Percentiles rank a stretch among this genome's conserved stretches.
Conservation (phyloP, 2,797 vertebrate species). For the Rhyacichthys aspro region DNA sequence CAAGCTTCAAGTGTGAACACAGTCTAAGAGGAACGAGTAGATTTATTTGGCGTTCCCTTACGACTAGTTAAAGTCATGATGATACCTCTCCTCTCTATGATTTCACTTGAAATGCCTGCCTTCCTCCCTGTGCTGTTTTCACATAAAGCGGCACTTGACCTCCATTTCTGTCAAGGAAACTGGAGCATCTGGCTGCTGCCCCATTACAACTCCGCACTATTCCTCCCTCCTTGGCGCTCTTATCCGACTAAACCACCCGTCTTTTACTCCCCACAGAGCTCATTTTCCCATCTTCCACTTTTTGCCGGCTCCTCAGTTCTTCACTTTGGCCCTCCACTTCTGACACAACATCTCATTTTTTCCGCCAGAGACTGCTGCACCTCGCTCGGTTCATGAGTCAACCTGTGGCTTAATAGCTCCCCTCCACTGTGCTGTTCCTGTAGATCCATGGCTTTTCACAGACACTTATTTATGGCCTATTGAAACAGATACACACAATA, state of each 20-base stretch:
- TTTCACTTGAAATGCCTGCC: slow-evolving; percentile 48
- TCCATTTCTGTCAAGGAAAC: slow-evolving; percentile 84
- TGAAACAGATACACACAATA: slow-evolving; percentile 32
- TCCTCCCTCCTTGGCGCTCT: slow-evolving; percentile 33
- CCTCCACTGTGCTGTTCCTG: slow-evolving; percentile 25
- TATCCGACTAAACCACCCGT: slow-evolving; percentile 47
- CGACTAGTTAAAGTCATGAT: slow-evolving; percentile 78
- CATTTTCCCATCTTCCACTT: slow-evolving; percentile 47
- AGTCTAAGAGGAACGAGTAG: slow-evolving; percentile 30
- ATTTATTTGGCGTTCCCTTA: slow-evolving; percentile 55
- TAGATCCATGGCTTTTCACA: slow-evolving; percentile 21
- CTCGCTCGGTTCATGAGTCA: slow-evolving; percentile 41
- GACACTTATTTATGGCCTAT: slow-evolving; percentile 25
- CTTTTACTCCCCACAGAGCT: slow-evolving; percentile 59
- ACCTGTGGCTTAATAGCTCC: slow-evolving; percentile 52
- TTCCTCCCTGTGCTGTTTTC: slow-evolving; percentile 63
- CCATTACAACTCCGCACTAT: slow-evolving; percentile 64
- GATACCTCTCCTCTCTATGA: slow-evolving; percentile 53
- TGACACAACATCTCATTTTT: slow-evolving; percentile 50
- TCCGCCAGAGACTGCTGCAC: slow-evolving; percentile 45
- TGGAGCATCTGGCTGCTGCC: slow-evolving; percentile 80
- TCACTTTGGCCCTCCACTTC: slow-evolving; percentile 21
- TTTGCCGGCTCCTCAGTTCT: slow-evolving; percentile 15
- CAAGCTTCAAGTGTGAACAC: background rate
- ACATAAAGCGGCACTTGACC: slow-evolving; percentile 83